phyloP scores from a whole-genome alignment of 92 coral and sea anemone species.

The Parazoanthus darwini region DNA sequence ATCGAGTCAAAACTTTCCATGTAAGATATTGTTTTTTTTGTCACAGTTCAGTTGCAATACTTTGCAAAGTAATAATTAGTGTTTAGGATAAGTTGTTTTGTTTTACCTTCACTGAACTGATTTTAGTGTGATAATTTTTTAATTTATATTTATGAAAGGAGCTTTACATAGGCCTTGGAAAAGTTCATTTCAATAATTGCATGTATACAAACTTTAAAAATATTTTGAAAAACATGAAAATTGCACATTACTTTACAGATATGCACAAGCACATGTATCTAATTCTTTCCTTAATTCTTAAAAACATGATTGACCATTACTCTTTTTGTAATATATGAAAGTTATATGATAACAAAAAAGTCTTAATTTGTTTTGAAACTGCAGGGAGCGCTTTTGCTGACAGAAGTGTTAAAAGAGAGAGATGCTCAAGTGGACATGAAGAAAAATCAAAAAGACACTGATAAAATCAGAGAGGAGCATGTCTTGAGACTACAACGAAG shows the following conservation, averaged over 20 bases:
- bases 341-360: background rate
- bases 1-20: slow-evolving; percentile 97
- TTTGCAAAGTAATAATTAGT: no score
- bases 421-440: slow-evolving; percentile 97
- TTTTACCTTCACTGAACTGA: background rate
- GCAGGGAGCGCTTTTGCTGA: slow-evolving; percentile 89
- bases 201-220: no score
- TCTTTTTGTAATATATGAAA: no score
- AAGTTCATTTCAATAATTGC: no score
- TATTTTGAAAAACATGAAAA: no score
- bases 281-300: background rate
- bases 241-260: background rate
- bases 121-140: no score
- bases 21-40: slow-evolving; percentile 52
- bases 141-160: background rate
- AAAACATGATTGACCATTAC: background rate
- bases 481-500: slow-evolving; percentile 77
- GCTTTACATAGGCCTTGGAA: no score
- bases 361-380: background rate
- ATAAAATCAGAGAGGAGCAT: slow-evolving; percentile 82
- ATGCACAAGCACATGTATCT: background rate
- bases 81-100: no score
- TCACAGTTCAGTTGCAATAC: background rate
- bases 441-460: slow-evolving; percentile 69
- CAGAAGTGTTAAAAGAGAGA: slow-evolving; percentile 95